Evolutionary conservation across 2,113 vertebrate species (phyloP).

Genomic region (Balaeniceps rex): DNA sequence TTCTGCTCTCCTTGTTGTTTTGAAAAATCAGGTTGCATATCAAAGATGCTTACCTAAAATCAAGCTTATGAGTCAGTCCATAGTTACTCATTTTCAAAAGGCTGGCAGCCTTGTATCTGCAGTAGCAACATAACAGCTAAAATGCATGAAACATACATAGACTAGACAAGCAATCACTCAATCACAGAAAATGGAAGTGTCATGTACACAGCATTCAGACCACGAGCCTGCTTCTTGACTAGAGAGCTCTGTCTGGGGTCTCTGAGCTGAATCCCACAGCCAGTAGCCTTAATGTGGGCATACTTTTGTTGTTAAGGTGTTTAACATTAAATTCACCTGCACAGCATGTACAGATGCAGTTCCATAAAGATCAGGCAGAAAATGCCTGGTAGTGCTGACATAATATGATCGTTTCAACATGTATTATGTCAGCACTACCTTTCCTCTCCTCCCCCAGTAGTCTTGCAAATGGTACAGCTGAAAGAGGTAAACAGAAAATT

Average conservation of each 20-base stretch:
- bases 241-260: background rate
- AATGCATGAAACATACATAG: background rate
- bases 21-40: background rate
- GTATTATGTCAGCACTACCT: background rate
- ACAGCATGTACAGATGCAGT: background rate
- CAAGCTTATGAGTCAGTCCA: background rate
- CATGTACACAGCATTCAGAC: background rate
- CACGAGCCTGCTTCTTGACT: background rate
- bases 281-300: background rate
- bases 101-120: background rate
- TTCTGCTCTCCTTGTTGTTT: background rate
- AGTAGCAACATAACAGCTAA: slow-evolving; percentile 1
- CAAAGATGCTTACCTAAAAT: background rate
- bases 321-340: background rate
- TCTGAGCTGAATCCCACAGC: background rate
- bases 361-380: background rate
- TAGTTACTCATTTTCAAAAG: background rate
- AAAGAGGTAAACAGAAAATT: background rate
- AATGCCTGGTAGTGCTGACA: background rate
- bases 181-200: background rate
- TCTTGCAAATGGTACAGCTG: background rate
- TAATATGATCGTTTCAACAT: background rate
- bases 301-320: background rate
- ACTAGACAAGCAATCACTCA: background rate
- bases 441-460: background rate